A percentile compares a stretch with the other conserved stretches of the same genome.
These are phyloP conservation scores for Acanthaster planci DNA, from an alignment of 35 echinoderm and acorn worm species.

Conservation along the genomic window DNA sequence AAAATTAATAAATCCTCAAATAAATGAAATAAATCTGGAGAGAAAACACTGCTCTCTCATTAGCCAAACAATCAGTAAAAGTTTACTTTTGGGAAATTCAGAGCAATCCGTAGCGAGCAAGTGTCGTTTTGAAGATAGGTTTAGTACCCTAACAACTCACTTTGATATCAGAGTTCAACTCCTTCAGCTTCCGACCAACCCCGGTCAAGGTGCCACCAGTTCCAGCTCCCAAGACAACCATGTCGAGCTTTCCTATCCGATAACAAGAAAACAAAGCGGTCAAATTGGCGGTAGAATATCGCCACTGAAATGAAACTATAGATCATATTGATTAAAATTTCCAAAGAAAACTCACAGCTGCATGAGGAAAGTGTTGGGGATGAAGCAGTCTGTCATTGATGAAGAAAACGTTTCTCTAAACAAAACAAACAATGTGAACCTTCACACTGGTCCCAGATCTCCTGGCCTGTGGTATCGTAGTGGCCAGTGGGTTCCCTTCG, in stretches of 20 bases:
- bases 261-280: background rate
- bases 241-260: constrained; percentile 84
- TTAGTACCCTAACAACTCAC: constrained; percentile 27
- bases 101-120: too few species aligned
- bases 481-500: constrained; percentile 90
- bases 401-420: too few species aligned
- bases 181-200: constrained; percentile 81
- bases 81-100: too few species aligned
- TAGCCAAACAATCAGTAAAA: too few species aligned
- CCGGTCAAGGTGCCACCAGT: constrained; percentile 90
- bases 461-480: constrained; percentile 85
- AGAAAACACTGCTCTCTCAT: too few species aligned
- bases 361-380: too few species aligned
- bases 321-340: background rate
- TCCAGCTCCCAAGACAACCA: constrained; percentile 84
- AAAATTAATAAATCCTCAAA: too few species aligned
- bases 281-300: background rate
- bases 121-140: too few species aligned
- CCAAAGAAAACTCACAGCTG: background rate
- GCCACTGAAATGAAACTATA: background rate
- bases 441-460: constrained; percentile 88
- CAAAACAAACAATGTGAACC: constrained; percentile 30
- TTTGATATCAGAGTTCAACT: constrained; percentile 75
- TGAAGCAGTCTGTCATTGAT: too few species aligned
- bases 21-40: too few species aligned